Evolutionary conservation across 2,888 invertebrate genomes (phyloP), one percentile per base, ranked within the genome.

Genomic region (Sminthurinus aureus): DNA sequence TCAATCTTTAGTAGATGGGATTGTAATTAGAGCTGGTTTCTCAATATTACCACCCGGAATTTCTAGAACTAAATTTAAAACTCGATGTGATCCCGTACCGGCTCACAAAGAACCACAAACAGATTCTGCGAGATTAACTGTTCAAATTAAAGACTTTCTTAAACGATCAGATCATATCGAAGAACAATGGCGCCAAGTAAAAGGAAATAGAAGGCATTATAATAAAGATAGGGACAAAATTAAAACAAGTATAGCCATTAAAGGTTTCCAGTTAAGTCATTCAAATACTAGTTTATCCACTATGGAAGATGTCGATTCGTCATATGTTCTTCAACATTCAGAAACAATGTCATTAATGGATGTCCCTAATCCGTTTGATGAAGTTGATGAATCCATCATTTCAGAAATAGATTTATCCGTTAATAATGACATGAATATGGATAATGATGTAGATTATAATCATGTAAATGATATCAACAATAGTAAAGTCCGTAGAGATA

Each of bases 121-220:
- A 0, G 94, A 95, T 0, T 96, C 96, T 0, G 94, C 94, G 84
- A 93, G 93, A 87, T 91, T 96, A 22, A 93, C 94, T 52, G 93
- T 92, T 64, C 95, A 95, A 91, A 96, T 96, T 81, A 93, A 94
- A 82, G 94, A 94, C 89, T 96, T 96, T 89, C 91, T 96, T 58
- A 93, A 93, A 89, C 92, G 95, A 86, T 96, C 96, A 3, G 96
- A 96, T 90, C 96, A 96, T 90, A 94, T 96, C 0, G 95, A 95
- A 93, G 95, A 96, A 89, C 96, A 96, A 89, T 96, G 96, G 96
- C 92, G 93, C 83, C 92, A 89, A 67, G 89, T 94, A 79, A 95
- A 93, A 82, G 86, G 86, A 12, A 85, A 86, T 71, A 86, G 82
- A 73, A 75, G 64, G 26, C 78, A 82, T 69, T 73, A 81, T 2